Evolutionary conservation across 2,888 invertebrate species (phyloP), one percentile per base, ranked within the genome.

Genomic region (Noctua fimbriata): DNA sequence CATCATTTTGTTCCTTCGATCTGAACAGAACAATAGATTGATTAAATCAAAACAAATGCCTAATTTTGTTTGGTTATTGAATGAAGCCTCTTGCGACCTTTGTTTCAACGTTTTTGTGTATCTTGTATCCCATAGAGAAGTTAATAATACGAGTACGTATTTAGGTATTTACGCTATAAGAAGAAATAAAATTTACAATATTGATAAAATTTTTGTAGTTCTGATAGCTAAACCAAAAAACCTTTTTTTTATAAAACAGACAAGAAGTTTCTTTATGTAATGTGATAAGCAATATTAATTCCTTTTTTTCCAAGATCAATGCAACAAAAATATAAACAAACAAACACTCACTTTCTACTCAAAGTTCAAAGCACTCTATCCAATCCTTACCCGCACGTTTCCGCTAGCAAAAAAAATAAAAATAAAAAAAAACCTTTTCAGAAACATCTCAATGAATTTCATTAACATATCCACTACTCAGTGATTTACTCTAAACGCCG

Each of bases 401-500:
- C 44, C 60, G 21, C 32, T 16, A 60, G 47, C 44, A 9, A n/a
- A 36, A 14, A 32, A 14, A 52, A 69, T 9, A 63, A 47, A 70
- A 24, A 1, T 10, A 81, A 49, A 55, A 65, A 28, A 4, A 24
- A 81, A 65, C 28, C 79, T 44, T 65, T 73, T 60, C 1, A 70
- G 21, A 60, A 44, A 60, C 73, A 69, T 52, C 12, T 69, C 44
- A 60, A 28, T 60, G 71, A 69, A 75, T 76, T 74, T 73, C 74
- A 82, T 74, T 75, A 77, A 70, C 69, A 66, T 80, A 75, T 60
- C 63, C 60, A 49, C 58, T 69, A 69, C 73, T 73, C 71, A 84
- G 60, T 81, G 84, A 81, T 83, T 87, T 65, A 67, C 77, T 72
- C 77, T 72, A 47, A 81, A 70, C 63, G 83, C 67, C 65, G 49